phyloP scores from a whole-genome alignment of 2,797 vertebrate species.

The Lindbergichthys nudifrons region DNA sequence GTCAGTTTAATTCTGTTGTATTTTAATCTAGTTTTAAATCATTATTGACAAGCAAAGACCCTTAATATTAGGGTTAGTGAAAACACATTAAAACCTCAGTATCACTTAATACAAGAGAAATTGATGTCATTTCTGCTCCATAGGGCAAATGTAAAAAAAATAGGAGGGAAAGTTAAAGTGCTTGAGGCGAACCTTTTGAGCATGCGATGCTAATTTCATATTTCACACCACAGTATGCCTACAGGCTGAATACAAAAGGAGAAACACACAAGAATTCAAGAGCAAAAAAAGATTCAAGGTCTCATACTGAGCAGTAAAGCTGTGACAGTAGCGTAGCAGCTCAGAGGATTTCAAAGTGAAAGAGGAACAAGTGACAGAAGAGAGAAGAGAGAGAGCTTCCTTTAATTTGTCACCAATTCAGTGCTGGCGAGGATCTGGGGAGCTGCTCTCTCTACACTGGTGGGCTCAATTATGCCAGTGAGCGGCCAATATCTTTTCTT shows the following conservation, averaged over 20 bases:
- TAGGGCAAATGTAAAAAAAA: not conserved
- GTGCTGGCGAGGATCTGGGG: constrained; percentile 14
- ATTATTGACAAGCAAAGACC: not conserved
- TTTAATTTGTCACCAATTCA: constrained; percentile 46
- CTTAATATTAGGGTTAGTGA: not conserved
- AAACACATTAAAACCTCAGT: not conserved
- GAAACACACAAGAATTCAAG: not conserved
- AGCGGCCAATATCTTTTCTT: constrained; percentile 30
- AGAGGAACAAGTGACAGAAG: not conserved
- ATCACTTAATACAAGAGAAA: not conserved
- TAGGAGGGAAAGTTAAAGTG: not conserved
- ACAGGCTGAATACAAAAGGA: not conserved
- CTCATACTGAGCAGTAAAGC: not conserved
- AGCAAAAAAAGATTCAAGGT: not conserved
- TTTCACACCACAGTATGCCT: not conserved
- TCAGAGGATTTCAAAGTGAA: constrained; percentile 18
- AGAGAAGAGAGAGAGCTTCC: constrained; percentile 11
- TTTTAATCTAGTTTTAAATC: not conserved
- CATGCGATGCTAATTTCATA: not conserved
- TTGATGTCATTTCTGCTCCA: not conserved
- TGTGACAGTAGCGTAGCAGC: constrained; percentile 6
- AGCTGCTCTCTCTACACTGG: constrained; percentile 20
- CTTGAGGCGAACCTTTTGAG: not conserved
- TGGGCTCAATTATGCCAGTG: constrained; percentile 50
- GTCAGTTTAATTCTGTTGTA: not conserved